Percentiles rank a stretch among this genome's conserved stretches.
Evolutionary conservation across 2,113 vertebrate genomes (phyloP).

Genomic region (Elachura formosa): DNA sequence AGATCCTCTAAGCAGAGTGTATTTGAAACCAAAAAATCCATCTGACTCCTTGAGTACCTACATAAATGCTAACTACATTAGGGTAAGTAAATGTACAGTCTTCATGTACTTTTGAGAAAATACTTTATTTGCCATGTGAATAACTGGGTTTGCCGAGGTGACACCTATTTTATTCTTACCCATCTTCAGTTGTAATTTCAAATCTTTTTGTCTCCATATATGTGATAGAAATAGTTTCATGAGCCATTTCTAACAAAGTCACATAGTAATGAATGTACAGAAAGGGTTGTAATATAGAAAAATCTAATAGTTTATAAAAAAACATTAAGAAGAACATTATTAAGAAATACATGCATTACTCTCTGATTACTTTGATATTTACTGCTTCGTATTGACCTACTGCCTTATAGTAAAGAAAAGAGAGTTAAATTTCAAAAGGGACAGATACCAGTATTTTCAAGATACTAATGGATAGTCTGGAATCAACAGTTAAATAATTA

Average conservation of each 20-base stretch:
- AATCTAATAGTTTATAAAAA: neutral
- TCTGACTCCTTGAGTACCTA: slow-evolving; percentile 88
- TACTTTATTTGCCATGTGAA: neutral
- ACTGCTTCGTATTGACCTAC: neutral
- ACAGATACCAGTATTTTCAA: neutral
- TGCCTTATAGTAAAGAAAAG: neutral
- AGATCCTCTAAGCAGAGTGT: slow-evolving; percentile 93
- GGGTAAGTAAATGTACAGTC: slow-evolving; percentile 76
- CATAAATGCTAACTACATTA: slow-evolving; percentile 95
- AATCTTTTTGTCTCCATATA: neutral
- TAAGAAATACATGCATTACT: neutral
- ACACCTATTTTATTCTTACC: neutral
- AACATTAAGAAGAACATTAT: too few species aligned
- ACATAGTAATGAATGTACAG: neutral
- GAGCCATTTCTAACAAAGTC: neutral
- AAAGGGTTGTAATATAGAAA: neutral
- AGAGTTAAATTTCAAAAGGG: neutral
- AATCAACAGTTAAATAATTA: neutral
- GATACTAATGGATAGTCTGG: neutral
- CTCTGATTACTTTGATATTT: neutral
- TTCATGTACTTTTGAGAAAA: slow-evolving; percentile 11
- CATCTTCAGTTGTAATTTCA: neutral
- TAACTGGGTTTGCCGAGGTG: neutral
- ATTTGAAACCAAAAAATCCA: slow-evolving; percentile 83
- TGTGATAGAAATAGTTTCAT: neutral